Evolutionary conservation across 2,113 vertebrate genomes (phyloP).

Genomic region (Cyprinodon tularosa): DNA sequence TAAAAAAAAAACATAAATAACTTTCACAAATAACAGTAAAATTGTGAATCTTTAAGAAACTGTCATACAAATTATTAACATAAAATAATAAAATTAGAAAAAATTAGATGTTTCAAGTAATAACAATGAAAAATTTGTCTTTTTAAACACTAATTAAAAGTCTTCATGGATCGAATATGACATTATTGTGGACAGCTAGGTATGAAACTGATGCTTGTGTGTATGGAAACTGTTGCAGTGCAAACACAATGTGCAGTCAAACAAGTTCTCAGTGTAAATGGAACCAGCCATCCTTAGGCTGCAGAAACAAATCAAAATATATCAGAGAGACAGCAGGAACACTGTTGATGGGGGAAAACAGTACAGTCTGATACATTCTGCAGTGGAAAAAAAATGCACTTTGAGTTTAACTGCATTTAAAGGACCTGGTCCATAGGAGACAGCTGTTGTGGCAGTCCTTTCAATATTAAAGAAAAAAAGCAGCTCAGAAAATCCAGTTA

Average conservation of each 20-base stretch:
- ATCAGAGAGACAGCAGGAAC: not conserved
- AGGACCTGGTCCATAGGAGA: not conserved
- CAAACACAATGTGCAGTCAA: conserved; percentile 2
- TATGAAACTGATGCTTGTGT: not conserved
- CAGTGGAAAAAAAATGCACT: not conserved
- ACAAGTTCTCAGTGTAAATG: not conserved
- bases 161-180: not conserved
- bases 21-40: not conserved
- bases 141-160: not conserved
- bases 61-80: not conserved
- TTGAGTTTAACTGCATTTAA: conserved; percentile 5
- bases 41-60: not conserved
- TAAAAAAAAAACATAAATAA: too few relatives aligned
- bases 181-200: not conserved
- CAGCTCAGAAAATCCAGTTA: not conserved
- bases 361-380: not conserved
- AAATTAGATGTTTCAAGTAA: not conserved
- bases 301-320: conserved; percentile 5
- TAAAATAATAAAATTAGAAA: not conserved
- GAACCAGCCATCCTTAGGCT: not conserved
- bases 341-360: not conserved
- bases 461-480: not conserved
- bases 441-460: not conserved
- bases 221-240: not conserved
- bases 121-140: not conserved